Evolutionary conservation across 2,797 vertebrate species (phyloP).

Genomic region (Ara ararauna): DNA sequence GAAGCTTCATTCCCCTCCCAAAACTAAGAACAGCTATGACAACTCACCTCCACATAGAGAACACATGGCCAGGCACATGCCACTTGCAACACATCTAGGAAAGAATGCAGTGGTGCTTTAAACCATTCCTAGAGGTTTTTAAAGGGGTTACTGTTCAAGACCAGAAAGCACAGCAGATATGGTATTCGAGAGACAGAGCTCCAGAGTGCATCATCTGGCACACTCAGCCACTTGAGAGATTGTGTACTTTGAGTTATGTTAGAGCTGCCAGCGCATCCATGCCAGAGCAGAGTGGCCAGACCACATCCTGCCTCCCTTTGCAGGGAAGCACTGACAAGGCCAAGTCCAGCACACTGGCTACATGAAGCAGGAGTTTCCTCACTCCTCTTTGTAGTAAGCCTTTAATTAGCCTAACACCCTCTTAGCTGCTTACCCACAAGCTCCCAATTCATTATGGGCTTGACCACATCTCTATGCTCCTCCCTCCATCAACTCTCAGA

Average conservation of each 20-base stretch:
- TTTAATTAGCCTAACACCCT: not conserved
- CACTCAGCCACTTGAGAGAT: not conserved
- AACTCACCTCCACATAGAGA: not conserved
- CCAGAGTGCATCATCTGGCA: fast-evolving
- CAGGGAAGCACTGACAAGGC: not conserved
- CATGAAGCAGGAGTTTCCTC: not conserved
- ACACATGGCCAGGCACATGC: too few relatives aligned
- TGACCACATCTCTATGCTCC: not conserved
- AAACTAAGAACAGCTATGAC: not conserved
- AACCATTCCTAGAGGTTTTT: not conserved
- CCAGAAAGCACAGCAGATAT: not conserved
- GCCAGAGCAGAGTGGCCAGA: not conserved
- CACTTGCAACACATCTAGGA: not conserved
- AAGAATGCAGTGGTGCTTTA: not conserved
- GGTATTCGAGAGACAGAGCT: not conserved
- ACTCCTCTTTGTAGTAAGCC: not conserved
- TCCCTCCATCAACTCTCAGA: not conserved
- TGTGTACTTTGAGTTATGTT: fast-evolving
- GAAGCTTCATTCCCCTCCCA: not conserved
- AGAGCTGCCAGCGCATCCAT: fast-evolving
- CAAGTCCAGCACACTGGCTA: not conserved
- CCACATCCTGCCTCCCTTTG: fast-evolving
- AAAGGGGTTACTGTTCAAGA: not conserved
- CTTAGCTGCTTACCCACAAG: not conserved
- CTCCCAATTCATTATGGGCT: not conserved